A percentile compares a stretch with the other conserved stretches of the same genome.
Evolutionary conservation across 2,113 vertebrate species (phyloP).

Genomic region (Chionomys nivalis): DNA sequence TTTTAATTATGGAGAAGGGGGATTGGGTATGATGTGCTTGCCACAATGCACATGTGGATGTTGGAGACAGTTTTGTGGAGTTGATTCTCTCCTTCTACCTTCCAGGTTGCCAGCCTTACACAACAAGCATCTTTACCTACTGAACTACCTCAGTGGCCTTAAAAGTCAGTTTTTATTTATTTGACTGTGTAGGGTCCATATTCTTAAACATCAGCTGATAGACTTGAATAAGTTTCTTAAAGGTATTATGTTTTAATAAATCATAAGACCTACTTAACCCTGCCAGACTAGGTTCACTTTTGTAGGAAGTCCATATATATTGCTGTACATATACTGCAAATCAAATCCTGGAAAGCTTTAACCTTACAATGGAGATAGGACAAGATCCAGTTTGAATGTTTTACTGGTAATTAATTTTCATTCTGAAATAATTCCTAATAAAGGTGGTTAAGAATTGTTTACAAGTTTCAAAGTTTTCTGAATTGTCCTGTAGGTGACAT

Average conservation of each 20-base stretch:
- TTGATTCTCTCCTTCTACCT: background rate
- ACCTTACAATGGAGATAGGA: background rate
- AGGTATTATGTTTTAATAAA: background rate
- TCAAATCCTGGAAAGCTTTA: slow-evolving; percentile 2
- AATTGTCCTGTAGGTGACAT: slow-evolving; percentile 72
- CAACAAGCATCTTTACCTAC: background rate
- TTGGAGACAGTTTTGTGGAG: background rate
- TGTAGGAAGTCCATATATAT: slow-evolving; percentile 11
- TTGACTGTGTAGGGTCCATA: background rate
- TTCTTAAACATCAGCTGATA: slow-evolving; percentile 36
- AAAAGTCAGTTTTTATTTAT: slow-evolving; percentile 1
- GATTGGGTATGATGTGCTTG: background rate
- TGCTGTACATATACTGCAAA: slow-evolving; percentile 35
- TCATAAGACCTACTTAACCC: background rate
- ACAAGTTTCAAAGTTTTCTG: slow-evolving; percentile 45
- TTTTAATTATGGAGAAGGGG: background rate
- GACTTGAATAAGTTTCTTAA: slow-evolving; percentile 5
- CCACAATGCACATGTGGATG: background rate
- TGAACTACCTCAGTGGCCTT: background rate
- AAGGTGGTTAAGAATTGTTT: slow-evolving; percentile 62
- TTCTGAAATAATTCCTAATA: slow-evolving; percentile 53
- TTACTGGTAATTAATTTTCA: slow-evolving; percentile 50
- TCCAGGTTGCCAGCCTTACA: background rate
- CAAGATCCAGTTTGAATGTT: slow-evolving; percentile 46
- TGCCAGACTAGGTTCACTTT: background rate